Evolutionary conservation across 2,888 invertebrate species (phyloP).

Genomic region (Harpagoxenus sublaevis): DNA sequence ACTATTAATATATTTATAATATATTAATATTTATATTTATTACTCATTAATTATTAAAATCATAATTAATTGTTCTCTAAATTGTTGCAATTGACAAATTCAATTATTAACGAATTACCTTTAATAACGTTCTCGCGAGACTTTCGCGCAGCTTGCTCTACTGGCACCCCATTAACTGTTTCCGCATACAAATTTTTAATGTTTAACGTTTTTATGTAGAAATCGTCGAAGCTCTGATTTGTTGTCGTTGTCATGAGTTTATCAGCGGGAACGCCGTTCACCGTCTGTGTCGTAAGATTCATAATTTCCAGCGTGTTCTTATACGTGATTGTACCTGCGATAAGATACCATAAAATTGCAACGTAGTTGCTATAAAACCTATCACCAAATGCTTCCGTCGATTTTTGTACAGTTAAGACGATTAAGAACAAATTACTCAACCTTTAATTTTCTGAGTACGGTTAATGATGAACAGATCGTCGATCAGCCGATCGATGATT

Average conservation of each 20-base stretch:
- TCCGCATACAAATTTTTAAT: conserved; percentile 72
- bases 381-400: background rate
- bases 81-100: background rate
- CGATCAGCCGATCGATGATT: conserved; percentile 68
- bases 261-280: conserved; percentile 73
- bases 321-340: conserved; percentile 75
- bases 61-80: background rate
- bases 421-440: conserved; percentile 41
- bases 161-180: conserved; percentile 75
- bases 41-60: background rate
- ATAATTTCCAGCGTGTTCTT: conserved; percentile 45
- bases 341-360: background rate
- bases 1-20: background rate
- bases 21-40: background rate
- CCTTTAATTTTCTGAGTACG: conserved; percentile 76
- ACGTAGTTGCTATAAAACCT: background rate
- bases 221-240: conserved; percentile 74
- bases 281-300: conserved; percentile 62
- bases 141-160: conserved; percentile 77
- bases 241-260: conserved; percentile 75
- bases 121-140: conserved; percentile 78
- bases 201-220: conserved; percentile 68
- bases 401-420: background rate
- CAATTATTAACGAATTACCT: conserved; percentile 68
- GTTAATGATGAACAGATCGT: conserved; percentile 74